Evolutionary conservation across 1,140 invertebrate genomes (phyloP), one percentile per base, ranked within the genome.

Genomic region (Streblospio benedicti): DNA sequence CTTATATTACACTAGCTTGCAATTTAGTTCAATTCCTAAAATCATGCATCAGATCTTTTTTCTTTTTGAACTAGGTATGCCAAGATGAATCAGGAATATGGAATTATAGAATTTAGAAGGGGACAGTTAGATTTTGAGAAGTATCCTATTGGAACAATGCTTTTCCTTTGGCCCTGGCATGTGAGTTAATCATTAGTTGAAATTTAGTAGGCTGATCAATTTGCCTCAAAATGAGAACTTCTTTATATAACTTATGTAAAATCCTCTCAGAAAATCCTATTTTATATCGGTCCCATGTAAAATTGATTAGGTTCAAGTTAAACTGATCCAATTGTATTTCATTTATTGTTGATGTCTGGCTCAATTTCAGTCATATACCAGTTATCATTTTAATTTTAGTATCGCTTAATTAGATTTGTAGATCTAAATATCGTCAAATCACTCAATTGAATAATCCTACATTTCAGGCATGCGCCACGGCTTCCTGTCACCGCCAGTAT

Each of bases 111-210:
- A 5, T 64, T 69, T 4, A 59, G 65, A n/a, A 49, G 65, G 35
- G 72, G 69, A 58, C 31, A 60, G 5, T 16, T 74, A 0, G 59
- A 73, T 50, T 72, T 62, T 58, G 33, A 54, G 2, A 47, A 61
- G 18, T 71, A 68, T 57, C 71, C 72, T 9, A 58, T 74, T 25
- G 71, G 68, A 41, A 66, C 68, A 16, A 64, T 74, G 55, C 65
- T 76, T 0, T 76, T 68, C 60, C 59, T 76, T 35, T 66, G 68
- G 20, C 75, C 75, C 0, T 75, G 62, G 57, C 75, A 75, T 59
- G 75, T 76, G 62, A 69, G 73, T 71, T n/a, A n/a, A n/a, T n/a
- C n/a, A n/a, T n/a, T n/a, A n/a, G n/a, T n/a, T n/a, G n/a, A n/a
- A n/a, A n/a, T n/a, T n/a, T n/a, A n/a, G n/a, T n/a, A n/a, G n/a